Conservation (phyloP, 2,113 vertebrate genomes). For the Aythya baeri region DNA sequence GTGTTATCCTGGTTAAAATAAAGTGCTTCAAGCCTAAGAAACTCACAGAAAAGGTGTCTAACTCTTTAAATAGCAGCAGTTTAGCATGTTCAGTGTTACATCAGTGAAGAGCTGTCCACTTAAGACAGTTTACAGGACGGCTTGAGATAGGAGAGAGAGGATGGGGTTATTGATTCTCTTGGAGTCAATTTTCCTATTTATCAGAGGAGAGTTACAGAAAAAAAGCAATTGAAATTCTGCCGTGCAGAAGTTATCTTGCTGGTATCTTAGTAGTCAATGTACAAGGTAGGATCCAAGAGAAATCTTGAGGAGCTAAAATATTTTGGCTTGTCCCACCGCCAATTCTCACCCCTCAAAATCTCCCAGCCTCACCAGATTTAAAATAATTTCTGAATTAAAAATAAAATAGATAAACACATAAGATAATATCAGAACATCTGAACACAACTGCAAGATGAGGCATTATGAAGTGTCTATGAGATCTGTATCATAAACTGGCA, state of each 20-base stretch:
- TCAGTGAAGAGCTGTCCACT: not conserved
- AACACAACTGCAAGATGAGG: not conserved
- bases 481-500: not conserved
- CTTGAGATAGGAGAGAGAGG: not conserved
- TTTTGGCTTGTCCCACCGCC: not conserved
- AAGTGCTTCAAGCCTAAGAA: not conserved
- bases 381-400: not conserved
- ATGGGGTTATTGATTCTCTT: not conserved
- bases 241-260: not conserved
- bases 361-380: not conserved
- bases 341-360: not conserved
- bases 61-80: not conserved
- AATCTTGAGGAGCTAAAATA: not conserved
- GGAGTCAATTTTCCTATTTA: not conserved
- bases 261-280: rapidly evolving
- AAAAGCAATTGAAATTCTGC: not conserved
- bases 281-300: not conserved
- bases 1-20: not conserved
- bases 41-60: not conserved
- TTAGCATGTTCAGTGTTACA: not conserved
- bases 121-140: not conserved
- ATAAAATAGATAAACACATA: not conserved
- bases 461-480: not conserved
- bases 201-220: not conserved
- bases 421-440: not conserved